Percentiles rank a stretch among this genome's conserved stretches.
phyloP scores from a whole-genome alignment of 2,888 invertebrate species.

The Hemaris fuciformis region DNA sequence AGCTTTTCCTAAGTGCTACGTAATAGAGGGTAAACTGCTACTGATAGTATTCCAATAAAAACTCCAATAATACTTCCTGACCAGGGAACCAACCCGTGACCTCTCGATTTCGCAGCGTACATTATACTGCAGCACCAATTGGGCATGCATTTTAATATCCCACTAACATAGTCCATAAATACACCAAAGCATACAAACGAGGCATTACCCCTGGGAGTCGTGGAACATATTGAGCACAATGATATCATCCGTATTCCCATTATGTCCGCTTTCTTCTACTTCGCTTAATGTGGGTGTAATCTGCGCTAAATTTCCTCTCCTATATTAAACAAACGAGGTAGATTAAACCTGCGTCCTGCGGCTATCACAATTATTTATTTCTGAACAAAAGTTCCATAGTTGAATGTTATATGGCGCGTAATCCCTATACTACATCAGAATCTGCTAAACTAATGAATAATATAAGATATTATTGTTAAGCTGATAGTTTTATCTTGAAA shows the following conservation, averaged over 20 bases:
- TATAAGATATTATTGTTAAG: no score
- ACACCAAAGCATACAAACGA: not conserved
- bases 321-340: not conserved
- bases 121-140: no score
- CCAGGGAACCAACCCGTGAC: no score
- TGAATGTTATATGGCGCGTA: not conserved
- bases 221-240: not conserved
- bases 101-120: no score
- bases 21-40: no score
- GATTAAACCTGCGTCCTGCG: not conserved
- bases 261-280: not conserved
- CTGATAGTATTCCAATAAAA: no score
- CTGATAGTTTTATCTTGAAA: no score
- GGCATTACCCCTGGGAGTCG: not conserved
- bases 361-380: not conserved
- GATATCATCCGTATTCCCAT: not conserved
- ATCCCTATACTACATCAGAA: not conserved
- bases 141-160: no score
- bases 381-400: not conserved
- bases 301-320: not conserved
- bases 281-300: not conserved
- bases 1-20: no score
- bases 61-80: no score
- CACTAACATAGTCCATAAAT: not conserved
- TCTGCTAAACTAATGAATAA: no score